A percentile compares a stretch with the other conserved stretches of the same genome.
Evolutionary conservation across 2,888 invertebrate species (phyloP).

Genomic region (Vandiemenella viatica): DNA sequence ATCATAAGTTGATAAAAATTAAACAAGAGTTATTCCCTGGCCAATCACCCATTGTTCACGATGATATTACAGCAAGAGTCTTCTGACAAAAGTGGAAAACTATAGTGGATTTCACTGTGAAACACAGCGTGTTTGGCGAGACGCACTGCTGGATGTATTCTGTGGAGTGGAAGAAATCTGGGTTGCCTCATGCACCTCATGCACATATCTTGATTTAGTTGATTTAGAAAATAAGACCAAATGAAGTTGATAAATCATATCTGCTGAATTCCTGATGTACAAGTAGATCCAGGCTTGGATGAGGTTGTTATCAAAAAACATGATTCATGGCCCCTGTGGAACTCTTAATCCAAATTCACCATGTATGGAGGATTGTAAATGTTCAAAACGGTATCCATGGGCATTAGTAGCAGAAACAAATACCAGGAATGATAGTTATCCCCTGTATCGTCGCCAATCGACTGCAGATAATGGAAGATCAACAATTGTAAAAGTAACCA

Average conservation of each 20-base stretch:
- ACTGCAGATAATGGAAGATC: neutral
- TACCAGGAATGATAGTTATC: neutral
- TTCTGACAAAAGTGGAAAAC: no score
- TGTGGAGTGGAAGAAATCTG: neutral
- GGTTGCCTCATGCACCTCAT: no score
- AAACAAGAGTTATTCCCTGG: no score
- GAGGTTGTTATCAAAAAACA: neutral
- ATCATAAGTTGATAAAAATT: no score
- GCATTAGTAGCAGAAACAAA: neutral
- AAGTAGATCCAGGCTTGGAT: neutral
- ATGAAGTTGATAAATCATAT: neutral
- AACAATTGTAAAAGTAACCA: neutral
- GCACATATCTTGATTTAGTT: neutral
- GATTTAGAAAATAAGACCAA: slow-evolving; percentile 7
- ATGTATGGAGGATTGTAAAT: neutral
- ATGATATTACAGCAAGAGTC: no score
- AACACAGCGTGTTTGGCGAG: no score
- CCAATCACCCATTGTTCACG: no score
- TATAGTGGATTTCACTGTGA: no score
- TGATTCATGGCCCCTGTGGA: neutral
- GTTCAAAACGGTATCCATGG: neutral
- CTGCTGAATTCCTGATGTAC: neutral
- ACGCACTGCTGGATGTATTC: no score
- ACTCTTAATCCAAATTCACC: neutral
- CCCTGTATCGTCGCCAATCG: neutral